Percentiles rank a stretch among this genome's conserved stretches.
Conservation (phyloP, 1,140 invertebrate genomes). For the Dendroctonus valens region DNA sequence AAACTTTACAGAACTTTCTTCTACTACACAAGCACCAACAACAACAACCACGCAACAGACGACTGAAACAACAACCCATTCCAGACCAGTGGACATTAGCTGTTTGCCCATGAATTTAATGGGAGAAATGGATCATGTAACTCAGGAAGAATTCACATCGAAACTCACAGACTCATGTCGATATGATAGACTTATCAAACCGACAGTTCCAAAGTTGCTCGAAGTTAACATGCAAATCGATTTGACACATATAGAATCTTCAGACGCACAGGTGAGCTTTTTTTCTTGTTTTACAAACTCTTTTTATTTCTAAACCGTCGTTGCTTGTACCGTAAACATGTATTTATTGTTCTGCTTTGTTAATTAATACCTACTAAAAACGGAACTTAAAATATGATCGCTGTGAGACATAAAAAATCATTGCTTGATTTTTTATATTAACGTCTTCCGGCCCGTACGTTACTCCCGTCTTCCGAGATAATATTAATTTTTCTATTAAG, state of each 20-base stretch:
- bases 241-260: constrained; percentile 48
- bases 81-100: constrained; percentile 26
- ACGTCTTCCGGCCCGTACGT: too few species aligned
- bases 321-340: too few species aligned
- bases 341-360: too few species aligned
- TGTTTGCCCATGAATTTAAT: constrained; percentile 27
- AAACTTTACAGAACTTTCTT: not conserved
- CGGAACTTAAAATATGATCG: too few species aligned
- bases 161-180: constrained; percentile 70
- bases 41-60: not conserved
- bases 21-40: not conserved
- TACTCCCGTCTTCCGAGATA: too few species aligned
- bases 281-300: not conserved
- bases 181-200: constrained; percentile 70
- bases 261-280: constrained; percentile 49
- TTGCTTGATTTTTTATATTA: too few species aligned
- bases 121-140: constrained; percentile 46
- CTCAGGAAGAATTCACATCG: constrained; percentile 69
- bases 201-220: constrained; percentile 48
- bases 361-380: too few species aligned
- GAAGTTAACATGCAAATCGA: constrained; percentile 44
- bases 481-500: too few species aligned
- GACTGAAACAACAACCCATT: not conserved
- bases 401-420: too few species aligned
- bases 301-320: too few species aligned